Base-by-base conservation (phyloP, 2,888 invertebrate genomes). In the Caenorhabditis imperialis region DNA sequence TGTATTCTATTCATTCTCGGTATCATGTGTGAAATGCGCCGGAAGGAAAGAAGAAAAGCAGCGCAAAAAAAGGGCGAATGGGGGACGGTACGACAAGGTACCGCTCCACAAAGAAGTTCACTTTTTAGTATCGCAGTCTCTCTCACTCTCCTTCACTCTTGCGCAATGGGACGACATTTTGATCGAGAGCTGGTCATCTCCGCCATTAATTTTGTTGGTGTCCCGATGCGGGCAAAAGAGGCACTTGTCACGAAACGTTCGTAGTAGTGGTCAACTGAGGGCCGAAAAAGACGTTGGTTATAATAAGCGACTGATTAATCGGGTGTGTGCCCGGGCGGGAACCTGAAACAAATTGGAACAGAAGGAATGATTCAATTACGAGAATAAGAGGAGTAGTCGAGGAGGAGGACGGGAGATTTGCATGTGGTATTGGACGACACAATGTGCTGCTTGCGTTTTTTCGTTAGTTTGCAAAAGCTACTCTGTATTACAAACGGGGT, bases 131-230 rank as follows among this genome's bases (percentile, higher is more conserved):
- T 40, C 10, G 45, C 37, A 25, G 6, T 20, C 30, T 33, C 20
- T n/a, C 33, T 23, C 7, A 8, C 5, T 35, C 65, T 48, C 50
- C 50, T 40, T 50, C 57, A 27, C n/a, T n/a, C 57, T 67, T 57
- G 51, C 67, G 57, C 57, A 67, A 67, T 57, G 65, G 7, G 10
- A 30, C 30, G 30, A 42, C 67, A 67, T 67, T 67, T 67, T 67
- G 67, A 67, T 67, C 67, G 67, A 67, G 67, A 67, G 67, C 67
- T 67, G 67, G 67, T 67, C 67, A 57, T 67, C 67, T 57, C 48
- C 50, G 45, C 67, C 67, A 67, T 67, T 67, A 67, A 67, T 67
- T 67, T 67, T 67, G 57, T 51, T 50, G 67, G 57, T 57, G 67
- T 57, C 57, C 67, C 42, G 51, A 40, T 37, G 50, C 16, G 30